phyloP scores from a whole-genome alignment of 2,797 vertebrate species.

The Sphenopsis melanotis region DNA sequence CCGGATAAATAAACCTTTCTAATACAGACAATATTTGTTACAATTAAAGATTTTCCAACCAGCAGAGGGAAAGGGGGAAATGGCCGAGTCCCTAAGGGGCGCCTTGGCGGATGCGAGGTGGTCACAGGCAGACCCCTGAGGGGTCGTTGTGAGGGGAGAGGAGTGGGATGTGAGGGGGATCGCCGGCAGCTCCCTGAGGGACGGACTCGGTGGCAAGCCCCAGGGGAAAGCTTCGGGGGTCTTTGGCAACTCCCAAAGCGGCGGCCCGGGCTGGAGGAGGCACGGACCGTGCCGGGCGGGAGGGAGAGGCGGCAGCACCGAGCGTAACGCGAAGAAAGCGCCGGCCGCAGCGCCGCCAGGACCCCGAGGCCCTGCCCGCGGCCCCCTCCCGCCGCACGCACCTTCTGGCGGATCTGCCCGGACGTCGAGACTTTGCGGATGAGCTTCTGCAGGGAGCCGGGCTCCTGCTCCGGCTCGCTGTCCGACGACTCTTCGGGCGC shows the following conservation, averaged over 20 bases:
- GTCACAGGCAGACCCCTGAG: background rate
- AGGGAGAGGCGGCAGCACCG: background rate
- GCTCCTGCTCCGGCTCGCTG: conserved; percentile 92
- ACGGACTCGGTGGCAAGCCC: background rate
- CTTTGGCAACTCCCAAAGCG: background rate
- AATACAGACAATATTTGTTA: background rate
- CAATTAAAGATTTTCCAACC: background rate
- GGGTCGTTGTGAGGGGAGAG: background rate
- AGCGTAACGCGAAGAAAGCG: background rate
- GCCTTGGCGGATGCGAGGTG: background rate
- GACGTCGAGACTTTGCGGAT: conserved; percentile 96
- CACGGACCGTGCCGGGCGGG: background rate
- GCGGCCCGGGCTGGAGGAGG: background rate
- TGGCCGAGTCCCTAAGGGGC: background rate
- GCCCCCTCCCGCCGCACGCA: conserved; percentile 63
- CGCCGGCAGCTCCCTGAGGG: background rate
- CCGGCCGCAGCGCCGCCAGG: background rate
- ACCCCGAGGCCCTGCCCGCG: conserved; percentile 28
- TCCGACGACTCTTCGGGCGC: conserved; percentile 91
- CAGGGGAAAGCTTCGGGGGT: background rate
- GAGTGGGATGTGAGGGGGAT: background rate
- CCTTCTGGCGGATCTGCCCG: conserved; percentile 95
- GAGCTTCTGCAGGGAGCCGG: conserved; percentile 90
- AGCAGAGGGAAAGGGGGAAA: background rate
- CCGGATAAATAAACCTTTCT: background rate